These are phyloP conservation scores for Vulpes lagopus DNA, from an alignment of 2,113 vertebrate species.

Conservation along the genomic window DNA sequence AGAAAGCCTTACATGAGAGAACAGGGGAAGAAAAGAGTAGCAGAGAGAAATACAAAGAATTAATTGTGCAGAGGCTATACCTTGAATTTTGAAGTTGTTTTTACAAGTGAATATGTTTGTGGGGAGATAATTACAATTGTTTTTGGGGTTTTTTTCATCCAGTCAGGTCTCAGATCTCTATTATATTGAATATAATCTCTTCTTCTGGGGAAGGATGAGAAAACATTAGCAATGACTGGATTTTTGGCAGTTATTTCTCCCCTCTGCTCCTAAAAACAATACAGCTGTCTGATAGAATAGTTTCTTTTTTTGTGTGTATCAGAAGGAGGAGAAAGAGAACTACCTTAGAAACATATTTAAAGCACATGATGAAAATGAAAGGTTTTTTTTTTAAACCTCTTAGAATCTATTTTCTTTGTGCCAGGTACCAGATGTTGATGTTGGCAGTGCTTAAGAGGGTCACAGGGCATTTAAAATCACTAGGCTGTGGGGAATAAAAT, in stretches of 20 bases:
- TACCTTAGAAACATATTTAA: conserved; percentile 76
- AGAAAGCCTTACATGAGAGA: conserved; percentile 41
- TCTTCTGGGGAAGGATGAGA: conserved; percentile 11
- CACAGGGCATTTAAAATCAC: conserved; percentile 80
- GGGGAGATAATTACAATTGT: conserved; percentile 33
- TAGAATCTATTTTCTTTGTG: conserved; percentile 81
- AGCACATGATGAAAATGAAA: conserved; percentile 79
- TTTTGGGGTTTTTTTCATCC: conserved; percentile 56
- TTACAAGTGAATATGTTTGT: conserved; percentile 10
- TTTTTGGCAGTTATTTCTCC: conserved; percentile 61
- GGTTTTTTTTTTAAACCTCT: conserved; percentile 59
- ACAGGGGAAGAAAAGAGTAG: conserved; percentile 9
- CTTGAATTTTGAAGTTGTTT: conserved; percentile 30
- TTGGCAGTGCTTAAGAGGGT: conserved; percentile 83
- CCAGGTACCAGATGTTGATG: conserved; percentile 86
- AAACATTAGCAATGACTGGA: background rate
- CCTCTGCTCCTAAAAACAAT: conserved; percentile 57
- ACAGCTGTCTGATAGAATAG: conserved; percentile 11
- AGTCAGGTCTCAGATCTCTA: conserved; percentile 52
- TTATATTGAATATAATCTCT: conserved; percentile 52
- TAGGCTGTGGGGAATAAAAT: conserved; percentile 77
- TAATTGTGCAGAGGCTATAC: conserved; percentile 2
- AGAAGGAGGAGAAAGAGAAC: conserved; percentile 58
- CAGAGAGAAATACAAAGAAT: conserved; percentile 63
- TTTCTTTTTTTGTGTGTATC: conserved; percentile 49